A percentile compares a stretch with the other conserved stretches of the same genome.
These are phyloP conservation scores for Clamator glandarius DNA, from an alignment of 2,797 vertebrate genomes.

Conservation along the genomic window DNA sequence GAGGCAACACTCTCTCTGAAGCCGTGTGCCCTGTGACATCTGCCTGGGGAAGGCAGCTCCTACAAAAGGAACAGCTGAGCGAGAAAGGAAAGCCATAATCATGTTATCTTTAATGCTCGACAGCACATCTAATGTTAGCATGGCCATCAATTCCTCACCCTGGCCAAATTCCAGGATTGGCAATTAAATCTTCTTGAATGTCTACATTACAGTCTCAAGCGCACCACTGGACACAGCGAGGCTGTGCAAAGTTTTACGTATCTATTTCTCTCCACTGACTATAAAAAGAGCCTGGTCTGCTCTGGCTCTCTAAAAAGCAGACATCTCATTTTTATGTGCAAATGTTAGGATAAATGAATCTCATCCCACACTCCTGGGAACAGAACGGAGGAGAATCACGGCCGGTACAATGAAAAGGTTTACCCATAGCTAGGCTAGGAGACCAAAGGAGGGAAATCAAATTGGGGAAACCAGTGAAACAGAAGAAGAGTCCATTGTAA, in stretches of 20 bases:
- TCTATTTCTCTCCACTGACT: slow-evolving; percentile 34
- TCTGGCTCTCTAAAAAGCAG: slow-evolving; percentile 17
- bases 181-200: slow-evolving; percentile 28
- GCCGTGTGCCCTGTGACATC: background rate
- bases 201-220: slow-evolving; percentile 7
- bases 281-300: background rate
- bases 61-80: background rate
- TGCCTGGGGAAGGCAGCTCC: background rate
- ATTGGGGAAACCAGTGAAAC: background rate
- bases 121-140: background rate
- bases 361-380: slow-evolving; percentile 1
- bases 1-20: background rate
- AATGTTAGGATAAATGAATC: slow-evolving; percentile 38
- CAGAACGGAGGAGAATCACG: background rate
- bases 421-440: background rate
- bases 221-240: background rate
- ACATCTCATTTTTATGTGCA: slow-evolving; percentile 50
- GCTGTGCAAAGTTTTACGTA: background rate
- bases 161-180: slow-evolving; percentile 26
- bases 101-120: slow-evolving; percentile 17
- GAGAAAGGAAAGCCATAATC: background rate
- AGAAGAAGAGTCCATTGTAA: background rate
- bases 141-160: background rate
- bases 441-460: background rate
- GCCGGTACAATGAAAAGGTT: slow-evolving; percentile 3